These are phyloP conservation scores for Proteles cristata DNA, from an alignment of 2,113 vertebrate species.

Conservation along the genomic window DNA sequence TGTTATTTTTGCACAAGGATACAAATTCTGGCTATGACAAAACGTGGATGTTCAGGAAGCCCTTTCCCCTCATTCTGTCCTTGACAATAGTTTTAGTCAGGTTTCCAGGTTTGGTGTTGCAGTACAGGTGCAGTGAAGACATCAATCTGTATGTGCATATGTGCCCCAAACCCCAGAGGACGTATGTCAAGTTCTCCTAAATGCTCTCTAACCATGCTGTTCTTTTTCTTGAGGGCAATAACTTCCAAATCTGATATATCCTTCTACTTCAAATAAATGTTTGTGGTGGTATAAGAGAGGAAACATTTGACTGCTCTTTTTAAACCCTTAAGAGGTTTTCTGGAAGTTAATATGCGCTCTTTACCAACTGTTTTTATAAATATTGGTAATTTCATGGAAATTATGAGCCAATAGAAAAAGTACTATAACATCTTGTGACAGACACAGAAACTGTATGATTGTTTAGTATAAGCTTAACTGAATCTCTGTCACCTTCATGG, in stretches of 20 bases:
- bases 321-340: neutral
- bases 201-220: neutral
- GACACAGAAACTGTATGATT: neutral
- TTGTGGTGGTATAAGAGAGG: neutral
- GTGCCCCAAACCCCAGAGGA: neutral
- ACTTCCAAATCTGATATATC: neutral
- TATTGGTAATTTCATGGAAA: neutral
- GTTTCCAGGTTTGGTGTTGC: neutral
- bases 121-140: neutral
- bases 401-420: neutral
- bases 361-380: neutral
- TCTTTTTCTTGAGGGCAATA: neutral
- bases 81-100: neutral
- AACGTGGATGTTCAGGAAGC: rapidly evolving
- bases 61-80: neutral
- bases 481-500: neutral
- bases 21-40: neutral
- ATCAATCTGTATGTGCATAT: neutral
- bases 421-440: neutral
- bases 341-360: neutral
- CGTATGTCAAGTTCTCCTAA: neutral
- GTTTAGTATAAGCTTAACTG: neutral
- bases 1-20: neutral
- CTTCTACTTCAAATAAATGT: neutral
- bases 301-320: neutral